phyloP scores from a whole-genome alignment of 2,113 vertebrate species.

The Vireo altiloquus region DNA sequence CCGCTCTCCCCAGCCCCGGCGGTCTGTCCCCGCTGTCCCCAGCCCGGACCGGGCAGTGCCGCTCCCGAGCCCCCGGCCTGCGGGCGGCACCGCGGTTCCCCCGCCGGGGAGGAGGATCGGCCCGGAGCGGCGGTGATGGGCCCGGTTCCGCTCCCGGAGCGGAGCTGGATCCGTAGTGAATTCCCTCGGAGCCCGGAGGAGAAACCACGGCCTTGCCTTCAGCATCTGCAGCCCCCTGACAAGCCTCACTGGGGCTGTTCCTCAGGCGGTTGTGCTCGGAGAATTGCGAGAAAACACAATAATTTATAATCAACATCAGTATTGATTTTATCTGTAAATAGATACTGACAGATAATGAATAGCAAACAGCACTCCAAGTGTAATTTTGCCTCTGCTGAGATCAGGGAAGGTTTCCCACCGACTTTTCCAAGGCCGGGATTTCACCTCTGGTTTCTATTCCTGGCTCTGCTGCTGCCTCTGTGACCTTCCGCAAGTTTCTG shows the following conservation, averaged over 20 bases:
- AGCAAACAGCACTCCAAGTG: background rate
- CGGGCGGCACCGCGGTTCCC: background rate
- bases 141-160: background rate
- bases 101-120: fast-evolving
- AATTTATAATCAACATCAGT: background rate
- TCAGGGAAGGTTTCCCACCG: background rate
- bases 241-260: background rate
- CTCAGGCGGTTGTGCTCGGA: background rate
- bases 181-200: background rate
- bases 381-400: background rate
- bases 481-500: conserved; percentile 42
- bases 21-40: no score
- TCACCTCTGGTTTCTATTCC: conserved; percentile 46
- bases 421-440: conserved; percentile 1
- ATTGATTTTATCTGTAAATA: background rate
- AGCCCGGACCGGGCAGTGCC: fast-evolving
- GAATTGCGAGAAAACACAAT: background rate
- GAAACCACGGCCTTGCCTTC: background rate
- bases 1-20: background rate
- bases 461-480: background rate
- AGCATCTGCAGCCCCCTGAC: background rate
- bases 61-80: fast-evolving
- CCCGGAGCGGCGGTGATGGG: background rate
- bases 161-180: fast-evolving
- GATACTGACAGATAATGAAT: background rate